These are phyloP conservation scores for Meloe dianella DNA, from an alignment of 2,888 invertebrate species.

Conservation along the genomic window DNA sequence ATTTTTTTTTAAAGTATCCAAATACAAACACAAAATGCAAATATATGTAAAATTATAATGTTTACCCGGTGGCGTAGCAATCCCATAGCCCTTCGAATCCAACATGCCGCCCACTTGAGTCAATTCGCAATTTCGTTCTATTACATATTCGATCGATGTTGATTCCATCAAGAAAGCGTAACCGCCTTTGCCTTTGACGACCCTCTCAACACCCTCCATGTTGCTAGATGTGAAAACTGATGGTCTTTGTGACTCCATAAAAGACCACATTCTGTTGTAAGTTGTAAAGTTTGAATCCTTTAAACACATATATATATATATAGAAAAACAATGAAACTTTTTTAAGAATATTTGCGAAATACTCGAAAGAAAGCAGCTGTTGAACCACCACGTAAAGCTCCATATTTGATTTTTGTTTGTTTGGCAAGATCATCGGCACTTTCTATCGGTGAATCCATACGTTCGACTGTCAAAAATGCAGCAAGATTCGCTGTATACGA, in stretches of 20 bases:
- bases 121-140: conserved; percentile 88
- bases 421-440: conserved; percentile 95
- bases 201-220: conserved; percentile 89
- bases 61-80: conserved; percentile 91
- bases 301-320: too few relatives aligned
- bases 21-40: neutral
- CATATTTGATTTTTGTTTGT: conserved; percentile 97
- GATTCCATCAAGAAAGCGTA: conserved; percentile 99
- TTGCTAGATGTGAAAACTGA: conserved; percentile 86
- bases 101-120: conserved; percentile 91
- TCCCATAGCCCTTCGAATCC: conserved; percentile 95
- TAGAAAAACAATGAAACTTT: neutral
- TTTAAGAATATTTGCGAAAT: conserved; percentile 30
- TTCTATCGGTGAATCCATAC: conserved; percentile 94
- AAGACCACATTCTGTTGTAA: conserved; percentile 95
- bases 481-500: conserved; percentile 96
- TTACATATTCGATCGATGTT: conserved; percentile 93
- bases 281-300: conserved; percentile 93
- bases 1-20: neutral
- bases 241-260: conserved; percentile 89
- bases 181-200: conserved; percentile 80
- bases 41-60: conserved; percentile 23
- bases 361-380: conserved; percentile 95
- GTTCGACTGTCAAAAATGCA: conserved; percentile 89
- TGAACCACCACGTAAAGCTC: conserved; percentile 89